Evolutionary conservation across 2,888 invertebrate species (phyloP), one percentile per base, ranked within the genome.

Genomic region (Noctua pronuba): DNA sequence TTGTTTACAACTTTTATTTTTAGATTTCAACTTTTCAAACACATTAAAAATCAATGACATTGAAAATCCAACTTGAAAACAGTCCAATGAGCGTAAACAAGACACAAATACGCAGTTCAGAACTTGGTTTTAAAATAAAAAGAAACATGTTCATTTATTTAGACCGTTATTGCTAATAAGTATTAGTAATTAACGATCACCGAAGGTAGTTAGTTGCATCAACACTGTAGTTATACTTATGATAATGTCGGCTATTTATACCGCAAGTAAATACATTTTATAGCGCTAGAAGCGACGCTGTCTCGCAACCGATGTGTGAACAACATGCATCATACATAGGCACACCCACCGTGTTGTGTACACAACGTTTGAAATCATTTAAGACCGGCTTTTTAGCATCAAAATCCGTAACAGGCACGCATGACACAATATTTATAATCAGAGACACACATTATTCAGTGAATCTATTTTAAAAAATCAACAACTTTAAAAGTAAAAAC

Each of bases 381-480:
- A 70, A 65, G 62, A 72, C 62, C 69, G 60, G 83, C 72, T 74
- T 86, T 80, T 62, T 60, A 73, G 16, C 65, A 71, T 65, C 62
- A 75, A 73, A 60, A 66, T 70, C 62, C 38, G 46, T 73, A 77
- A 44, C 31, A 31, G 60, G 16, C n/a, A 60, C 35, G 66, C 49
- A 49, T 70, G 74, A 66, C 83, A 69, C 41, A 70, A 64, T 75
- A 41, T 10, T 21, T 70, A 52, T 11, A 71, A 64, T 28, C 46
- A 38, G 41, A 18, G 24, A 64, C 28, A 58, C 41, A 62, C 44
- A 31, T 65, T 72, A 70, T 16, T 58, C n/a, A 64, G 52, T 21
- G 5, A 68, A n/a, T 64, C 11, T 28, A 77, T 35, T 46, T 24
- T n/a, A n/a, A n/a, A n/a, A 46, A 46, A 71, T 58, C 11, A 60